These are phyloP conservation scores for Drosophila kanekoi DNA, from an alignment of 2,888 invertebrate species.

Conservation along the genomic window DNA sequence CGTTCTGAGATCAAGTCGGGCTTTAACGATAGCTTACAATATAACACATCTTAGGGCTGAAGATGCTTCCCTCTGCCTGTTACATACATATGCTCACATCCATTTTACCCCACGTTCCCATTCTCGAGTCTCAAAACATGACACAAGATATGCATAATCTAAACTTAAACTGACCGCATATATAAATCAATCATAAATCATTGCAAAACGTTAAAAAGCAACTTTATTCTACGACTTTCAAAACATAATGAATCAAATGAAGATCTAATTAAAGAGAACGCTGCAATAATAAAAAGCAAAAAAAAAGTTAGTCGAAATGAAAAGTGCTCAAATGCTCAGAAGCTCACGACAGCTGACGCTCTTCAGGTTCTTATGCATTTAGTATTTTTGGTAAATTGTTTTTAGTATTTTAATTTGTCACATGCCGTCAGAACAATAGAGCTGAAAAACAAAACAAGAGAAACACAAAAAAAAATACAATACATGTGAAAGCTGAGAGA, in stretches of 20 bases:
- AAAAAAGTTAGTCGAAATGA: background rate
- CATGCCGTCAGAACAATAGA: slow-evolving; percentile 31
- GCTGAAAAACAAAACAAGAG: slow-evolving; percentile 2
- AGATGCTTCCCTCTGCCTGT: background rate
- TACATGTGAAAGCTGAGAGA: slow-evolving; percentile 61
- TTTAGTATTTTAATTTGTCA: slow-evolving; percentile 69
- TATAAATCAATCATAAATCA: no score
- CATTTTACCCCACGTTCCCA: background rate
- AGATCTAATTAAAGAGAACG: background rate
- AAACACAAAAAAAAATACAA: slow-evolving; percentile 9
- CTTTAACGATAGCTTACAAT: no score
- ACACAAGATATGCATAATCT: no score
- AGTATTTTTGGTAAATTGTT: slow-evolving; percentile 43
- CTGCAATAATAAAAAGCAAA: background rate
- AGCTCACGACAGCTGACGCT: slow-evolving; percentile 8
- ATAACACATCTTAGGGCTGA: no score
- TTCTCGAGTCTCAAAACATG: no score
- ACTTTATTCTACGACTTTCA: no score
- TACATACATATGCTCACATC: no score
- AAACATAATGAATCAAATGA: no score
- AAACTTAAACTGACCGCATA: no score
- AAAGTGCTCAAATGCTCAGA: slow-evolving; percentile 4
- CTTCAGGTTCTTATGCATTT: slow-evolving; percentile 15
- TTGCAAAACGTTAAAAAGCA: no score
- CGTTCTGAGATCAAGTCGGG: no score